A percentile compares a stretch with the other conserved stretches of the same genome.
Evolutionary conservation across 2,888 invertebrate genomes (phyloP).

Genomic region (Lochmaea crataegi): DNA sequence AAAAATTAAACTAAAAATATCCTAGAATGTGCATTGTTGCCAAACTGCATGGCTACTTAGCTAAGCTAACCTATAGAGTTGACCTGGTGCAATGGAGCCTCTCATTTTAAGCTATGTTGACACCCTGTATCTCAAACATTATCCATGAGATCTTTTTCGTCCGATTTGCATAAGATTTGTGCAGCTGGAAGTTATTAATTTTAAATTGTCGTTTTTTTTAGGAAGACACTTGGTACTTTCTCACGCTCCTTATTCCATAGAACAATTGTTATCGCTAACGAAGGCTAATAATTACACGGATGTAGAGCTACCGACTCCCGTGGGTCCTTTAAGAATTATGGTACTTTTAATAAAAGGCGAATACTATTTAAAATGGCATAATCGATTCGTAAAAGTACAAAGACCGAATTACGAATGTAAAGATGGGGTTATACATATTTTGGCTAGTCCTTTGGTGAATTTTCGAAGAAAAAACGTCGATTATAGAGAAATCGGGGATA

Average conservation of each 20-base stretch:
- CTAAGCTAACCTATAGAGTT: no score
- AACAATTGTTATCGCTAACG: constrained; percentile 66
- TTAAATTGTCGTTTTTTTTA: constrained; percentile 28
- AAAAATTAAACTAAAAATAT: no score
- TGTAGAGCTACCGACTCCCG: constrained; percentile 41
- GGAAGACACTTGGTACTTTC: constrained; percentile 88
- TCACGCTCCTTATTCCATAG: constrained; percentile 79
- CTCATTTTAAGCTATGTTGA: no score
- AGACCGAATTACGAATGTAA: constrained; percentile 93
- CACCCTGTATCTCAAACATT: no score
- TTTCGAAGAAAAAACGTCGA: constrained; percentile 34
- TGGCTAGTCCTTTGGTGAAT: constrained; percentile 75
- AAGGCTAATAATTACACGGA: constrained; percentile 45
- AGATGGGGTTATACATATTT: constrained; percentile 93
- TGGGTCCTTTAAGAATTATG: constrained; percentile 50
- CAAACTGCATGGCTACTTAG: no score
- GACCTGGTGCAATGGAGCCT: no score
- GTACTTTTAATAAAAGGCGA: constrained; percentile 49
- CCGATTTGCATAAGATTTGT: no score
- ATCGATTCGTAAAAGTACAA: constrained; percentile 81
- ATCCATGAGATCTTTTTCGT: no score
- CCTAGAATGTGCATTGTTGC: no score
- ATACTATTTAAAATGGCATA: constrained; percentile 60
- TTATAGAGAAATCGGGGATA: background rate
- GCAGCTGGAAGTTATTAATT: no score